Conservation (phyloP, 1,140 invertebrate genomes). For the Zelostemma sp. region DNA sequence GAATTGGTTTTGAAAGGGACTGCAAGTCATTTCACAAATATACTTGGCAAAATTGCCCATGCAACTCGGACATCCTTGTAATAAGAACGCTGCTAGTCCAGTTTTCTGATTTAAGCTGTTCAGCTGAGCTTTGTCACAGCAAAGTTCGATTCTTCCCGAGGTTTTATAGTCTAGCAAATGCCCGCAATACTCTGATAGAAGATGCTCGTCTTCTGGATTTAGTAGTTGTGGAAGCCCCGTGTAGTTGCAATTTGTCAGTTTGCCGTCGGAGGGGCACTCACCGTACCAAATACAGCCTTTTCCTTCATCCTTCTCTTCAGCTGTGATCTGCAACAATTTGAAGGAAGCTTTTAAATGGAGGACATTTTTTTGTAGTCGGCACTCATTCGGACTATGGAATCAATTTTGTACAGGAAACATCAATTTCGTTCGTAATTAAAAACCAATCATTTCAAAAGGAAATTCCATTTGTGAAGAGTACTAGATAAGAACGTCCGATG, state of each 20-base stretch:
- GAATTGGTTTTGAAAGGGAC: not conserved
- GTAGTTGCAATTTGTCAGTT: not conserved
- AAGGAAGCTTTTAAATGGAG: too few species aligned
- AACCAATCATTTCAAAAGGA: too few species aligned
- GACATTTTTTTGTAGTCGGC: too few species aligned
- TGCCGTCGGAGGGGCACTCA: not conserved
- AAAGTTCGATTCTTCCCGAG: not conserved
- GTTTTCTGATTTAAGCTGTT: not conserved
- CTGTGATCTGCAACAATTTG: too few species aligned
- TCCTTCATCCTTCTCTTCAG: not conserved
- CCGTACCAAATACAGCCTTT: not conserved
- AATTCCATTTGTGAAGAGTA: too few species aligned
- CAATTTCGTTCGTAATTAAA: too few species aligned
- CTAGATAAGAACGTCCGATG: too few species aligned
- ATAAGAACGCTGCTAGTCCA: not conserved
- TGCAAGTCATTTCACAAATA: constrained; percentile 1
- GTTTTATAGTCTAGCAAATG: not conserved
- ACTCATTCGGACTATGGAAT: too few species aligned
- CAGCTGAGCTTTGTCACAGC: not conserved
- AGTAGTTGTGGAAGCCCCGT: not conserved
- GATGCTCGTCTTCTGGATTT: not conserved
- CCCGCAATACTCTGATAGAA: not conserved
- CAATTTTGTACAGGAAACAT: too few species aligned
- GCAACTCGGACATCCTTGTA: not conserved
- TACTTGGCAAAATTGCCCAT: not conserved